Evolutionary conservation across 2,888 invertebrate genomes (phyloP).

Genomic region (Callimorpha dominula): DNA sequence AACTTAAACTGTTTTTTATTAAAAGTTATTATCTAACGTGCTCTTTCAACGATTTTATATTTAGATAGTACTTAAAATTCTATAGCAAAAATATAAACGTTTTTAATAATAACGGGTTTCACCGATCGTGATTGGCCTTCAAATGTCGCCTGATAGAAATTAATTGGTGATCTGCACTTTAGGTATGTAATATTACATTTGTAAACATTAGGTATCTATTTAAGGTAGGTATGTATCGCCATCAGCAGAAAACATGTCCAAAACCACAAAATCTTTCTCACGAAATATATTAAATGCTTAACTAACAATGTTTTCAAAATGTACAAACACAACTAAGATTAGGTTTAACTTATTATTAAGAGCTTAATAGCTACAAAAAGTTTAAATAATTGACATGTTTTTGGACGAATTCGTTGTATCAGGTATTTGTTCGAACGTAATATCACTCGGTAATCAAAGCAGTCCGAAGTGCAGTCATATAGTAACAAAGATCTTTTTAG

Average conservation of each 20-base stretch:
- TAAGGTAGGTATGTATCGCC: background rate
- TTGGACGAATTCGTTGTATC: slow-evolving; percentile 80
- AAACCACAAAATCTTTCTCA: slow-evolving; percentile 2
- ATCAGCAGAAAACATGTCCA: background rate
- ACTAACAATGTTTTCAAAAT: slow-evolving; percentile 40
- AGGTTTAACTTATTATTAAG: slow-evolving; percentile 26
- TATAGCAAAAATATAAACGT: background rate
- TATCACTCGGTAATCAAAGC: background rate
- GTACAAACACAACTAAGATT: slow-evolving; percentile 39
- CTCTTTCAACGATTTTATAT: background rate
- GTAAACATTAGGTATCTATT: background rate
- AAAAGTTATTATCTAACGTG: background rate
- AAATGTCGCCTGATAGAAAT: background rate
- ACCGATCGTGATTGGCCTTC: background rate
- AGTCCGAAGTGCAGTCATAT: background rate
- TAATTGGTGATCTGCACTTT: background rate
- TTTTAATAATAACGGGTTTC: background rate
- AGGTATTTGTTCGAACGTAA: slow-evolving; percentile 39
- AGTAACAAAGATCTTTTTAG: background rate
- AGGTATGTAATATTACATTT: background rate
- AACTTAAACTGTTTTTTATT: slow-evolving; percentile 12
- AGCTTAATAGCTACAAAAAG: slow-evolving; percentile 24
- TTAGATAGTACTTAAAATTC: background rate
- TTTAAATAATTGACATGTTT: slow-evolving; percentile 48
- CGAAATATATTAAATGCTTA: slow-evolving; percentile 25